Percentiles rank a stretch among this genome's conserved stretches.
Conservation (phyloP, 2,113 vertebrate genomes). For the Candoia aspera region DNA sequence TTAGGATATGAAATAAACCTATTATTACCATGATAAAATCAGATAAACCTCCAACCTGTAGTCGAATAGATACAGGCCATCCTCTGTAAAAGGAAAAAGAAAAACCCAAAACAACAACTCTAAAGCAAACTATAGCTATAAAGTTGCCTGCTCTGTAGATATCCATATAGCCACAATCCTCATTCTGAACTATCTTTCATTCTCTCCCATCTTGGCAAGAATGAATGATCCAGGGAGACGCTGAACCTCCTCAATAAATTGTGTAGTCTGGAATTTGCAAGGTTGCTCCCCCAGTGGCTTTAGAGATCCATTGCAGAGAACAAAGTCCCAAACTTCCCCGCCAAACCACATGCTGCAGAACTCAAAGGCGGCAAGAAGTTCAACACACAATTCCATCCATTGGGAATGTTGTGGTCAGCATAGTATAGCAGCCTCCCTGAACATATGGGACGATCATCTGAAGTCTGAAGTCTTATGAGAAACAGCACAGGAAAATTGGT, state of each 20-base stretch:
- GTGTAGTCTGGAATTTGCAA: constrained; percentile 31
- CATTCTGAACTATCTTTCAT: constrained; percentile 18
- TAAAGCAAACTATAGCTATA: constrained; percentile 8
- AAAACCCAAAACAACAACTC: neutral
- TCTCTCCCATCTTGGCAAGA: constrained; percentile 6
- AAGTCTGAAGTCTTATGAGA: neutral
- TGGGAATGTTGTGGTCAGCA: constrained; percentile 11
- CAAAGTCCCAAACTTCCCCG: neutral
- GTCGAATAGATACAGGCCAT: neutral
- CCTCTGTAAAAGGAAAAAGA: neutral
- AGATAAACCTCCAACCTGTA: neutral
- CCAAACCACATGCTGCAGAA: constrained; percentile 12
- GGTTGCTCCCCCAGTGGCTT: neutral
- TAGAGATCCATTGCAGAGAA: neutral
- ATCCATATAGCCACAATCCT: neutral
- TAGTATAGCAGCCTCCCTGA: neutral
- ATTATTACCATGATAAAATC: neutral
- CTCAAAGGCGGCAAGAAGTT: neutral
- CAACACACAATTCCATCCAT: neutral
- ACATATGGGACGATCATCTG: neutral
- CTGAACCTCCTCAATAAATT: constrained; percentile 15
- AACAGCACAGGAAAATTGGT: constrained; percentile 1
- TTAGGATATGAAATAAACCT: neutral
- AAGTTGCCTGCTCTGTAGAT: neutral
- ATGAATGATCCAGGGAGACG: constrained; percentile 12